Base-by-base conservation (phyloP, 2,888 invertebrate species). In the Heliconius aoede region DNA sequence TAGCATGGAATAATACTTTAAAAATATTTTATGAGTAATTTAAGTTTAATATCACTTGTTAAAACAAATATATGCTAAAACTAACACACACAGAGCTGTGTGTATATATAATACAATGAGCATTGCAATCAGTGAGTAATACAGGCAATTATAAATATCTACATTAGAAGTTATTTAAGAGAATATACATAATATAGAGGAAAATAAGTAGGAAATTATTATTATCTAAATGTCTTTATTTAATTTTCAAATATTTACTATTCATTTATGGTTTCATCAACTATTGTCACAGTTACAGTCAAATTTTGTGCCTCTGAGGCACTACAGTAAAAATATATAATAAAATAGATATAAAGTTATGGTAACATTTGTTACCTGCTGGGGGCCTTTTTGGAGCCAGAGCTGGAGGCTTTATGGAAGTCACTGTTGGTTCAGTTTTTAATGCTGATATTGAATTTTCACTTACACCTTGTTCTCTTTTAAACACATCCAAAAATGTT, bases 401-500 rank as follows among this genome's bases (percentile, higher is more conserved):
- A 76, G 85, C 80, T 74, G 89, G 84, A 76, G 84, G 79, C 85
- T 92, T 92, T 60, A 82, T 79, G 67, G 84, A 79, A 74, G 84
- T 79, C 11, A 81, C 72, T 18, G 78, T 51, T 1, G 87, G 82
- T 79, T 94, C 93, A 80, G 84, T 88, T 87, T 90, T 91, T n/a
- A 88, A 69, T 24, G 73, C 61, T 51, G 74, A 60, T 64, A 62
- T 71, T 15, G 77, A 62, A 67, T 76, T 78, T 65, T 82, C 83
- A 77, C 83, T 81, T 55, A 85, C 81, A 40, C 92, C 91, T 82
- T 94, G 94, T 81, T 94, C 94, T 84, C 94, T 89, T 80, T 94
- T 94, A 81, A 93, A 94, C 62, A 94, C 94, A 91, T 94, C 94
- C 80, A 94, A 84, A 86, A 93, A 94, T 13, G 93, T 94, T 83